Percentiles rank a stretch among this genome's conserved stretches.
phyloP scores from a whole-genome alignment of 1,140 invertebrate species.

The Ephestia elutella region DNA sequence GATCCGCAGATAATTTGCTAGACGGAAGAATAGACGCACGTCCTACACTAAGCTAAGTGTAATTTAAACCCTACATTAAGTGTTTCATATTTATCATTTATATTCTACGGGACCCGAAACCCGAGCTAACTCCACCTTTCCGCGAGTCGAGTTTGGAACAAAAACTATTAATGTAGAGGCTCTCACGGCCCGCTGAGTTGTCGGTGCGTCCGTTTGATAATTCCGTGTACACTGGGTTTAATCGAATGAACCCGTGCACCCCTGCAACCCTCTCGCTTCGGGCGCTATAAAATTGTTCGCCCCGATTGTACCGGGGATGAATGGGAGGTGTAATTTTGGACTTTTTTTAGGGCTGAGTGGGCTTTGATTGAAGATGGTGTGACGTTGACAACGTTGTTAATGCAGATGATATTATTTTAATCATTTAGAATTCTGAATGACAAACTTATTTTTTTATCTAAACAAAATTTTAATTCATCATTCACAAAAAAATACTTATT shows the following conservation, averaged over 20 bases:
- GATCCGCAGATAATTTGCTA: too few species aligned
- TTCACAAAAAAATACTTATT: too few species aligned
- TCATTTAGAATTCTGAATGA: too few species aligned
- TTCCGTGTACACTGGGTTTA: conserved; percentile 60
- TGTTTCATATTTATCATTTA: too few species aligned
- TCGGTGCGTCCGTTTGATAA: conserved; percentile 70
- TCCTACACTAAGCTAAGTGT: too few species aligned
- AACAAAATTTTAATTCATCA: too few species aligned
- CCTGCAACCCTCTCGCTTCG: conserved; percentile 15
- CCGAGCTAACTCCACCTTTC: conserved; percentile 26
- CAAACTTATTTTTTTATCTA: too few species aligned
- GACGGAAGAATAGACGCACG: too few species aligned
- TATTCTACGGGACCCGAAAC: too few species aligned
- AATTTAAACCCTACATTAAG: too few species aligned
- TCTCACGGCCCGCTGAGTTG: conserved; percentile 61
- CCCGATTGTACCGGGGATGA: conserved; percentile 41
- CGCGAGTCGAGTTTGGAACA: conserved; percentile 54
- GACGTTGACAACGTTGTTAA: too few species aligned
- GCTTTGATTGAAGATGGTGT: not conserved
- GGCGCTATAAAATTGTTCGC: conserved; percentile 50
- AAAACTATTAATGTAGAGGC: conserved; percentile 68
- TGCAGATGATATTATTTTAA: too few species aligned
- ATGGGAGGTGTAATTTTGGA: conserved; percentile 6
- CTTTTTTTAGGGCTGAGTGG: not conserved
- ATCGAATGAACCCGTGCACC: conserved; percentile 51